Conservation (phyloP, 1,140 invertebrate species). For the Ganaspis sp. region DNA sequence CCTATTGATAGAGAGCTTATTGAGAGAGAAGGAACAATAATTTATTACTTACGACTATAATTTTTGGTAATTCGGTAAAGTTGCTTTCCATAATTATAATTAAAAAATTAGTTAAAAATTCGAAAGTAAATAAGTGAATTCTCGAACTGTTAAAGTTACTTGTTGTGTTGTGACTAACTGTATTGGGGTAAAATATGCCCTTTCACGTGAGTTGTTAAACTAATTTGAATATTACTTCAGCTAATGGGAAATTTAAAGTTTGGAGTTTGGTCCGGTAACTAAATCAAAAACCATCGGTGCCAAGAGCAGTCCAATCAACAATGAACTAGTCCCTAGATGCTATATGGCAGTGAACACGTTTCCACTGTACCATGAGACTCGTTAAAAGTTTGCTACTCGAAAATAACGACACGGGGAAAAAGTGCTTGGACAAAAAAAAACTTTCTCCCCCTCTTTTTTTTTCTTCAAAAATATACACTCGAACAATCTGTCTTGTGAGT, state of each 20-base stretch:
- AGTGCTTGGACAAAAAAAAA: neutral
- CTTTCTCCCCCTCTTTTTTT: neutral
- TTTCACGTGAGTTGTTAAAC: neutral
- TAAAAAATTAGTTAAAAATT: too few relatives aligned
- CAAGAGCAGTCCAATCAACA: constrained; percentile 8
- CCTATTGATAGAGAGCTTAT: too few relatives aligned
- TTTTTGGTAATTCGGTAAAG: too few relatives aligned
- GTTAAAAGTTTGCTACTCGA: constrained; percentile 22
- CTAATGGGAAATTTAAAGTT: constrained; percentile 6
- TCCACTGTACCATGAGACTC: neutral
- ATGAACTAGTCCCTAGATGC: constrained; percentile 9
- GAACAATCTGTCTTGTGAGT: neutral
- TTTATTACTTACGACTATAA: too few relatives aligned
- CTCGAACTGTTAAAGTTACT: neutral
- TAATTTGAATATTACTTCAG: constrained; percentile 11
- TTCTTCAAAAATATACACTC: neutral
- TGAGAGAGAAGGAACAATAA: too few relatives aligned
- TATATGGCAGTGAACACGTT: neutral
- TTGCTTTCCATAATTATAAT: too few relatives aligned
- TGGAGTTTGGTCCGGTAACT: constrained; percentile 8
- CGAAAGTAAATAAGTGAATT: too few relatives aligned
- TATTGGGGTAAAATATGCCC: too few relatives aligned
- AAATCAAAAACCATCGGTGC: constrained; percentile 1
- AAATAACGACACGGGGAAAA: constrained; percentile 15
- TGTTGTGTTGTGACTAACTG: neutral